phyloP scores from a whole-genome alignment of 2,888 invertebrate species.

The Deroplatys truncata region DNA sequence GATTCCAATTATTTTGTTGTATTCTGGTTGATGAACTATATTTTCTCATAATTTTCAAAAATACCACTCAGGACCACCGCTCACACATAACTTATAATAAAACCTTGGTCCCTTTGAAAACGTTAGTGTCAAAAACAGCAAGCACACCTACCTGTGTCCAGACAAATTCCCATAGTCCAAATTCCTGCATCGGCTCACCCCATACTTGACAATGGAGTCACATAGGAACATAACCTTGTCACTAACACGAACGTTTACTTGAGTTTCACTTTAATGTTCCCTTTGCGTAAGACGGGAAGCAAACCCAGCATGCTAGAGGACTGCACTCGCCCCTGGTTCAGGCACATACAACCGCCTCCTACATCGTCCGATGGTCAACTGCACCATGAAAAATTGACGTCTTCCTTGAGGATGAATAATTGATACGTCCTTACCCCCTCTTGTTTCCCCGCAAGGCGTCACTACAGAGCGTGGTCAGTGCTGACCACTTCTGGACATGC shows the following conservation, averaged over 20 bases:
- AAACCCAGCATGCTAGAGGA: neutral
- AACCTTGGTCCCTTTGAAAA: too few species aligned
- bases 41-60: too few species aligned
- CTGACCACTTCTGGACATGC: neutral
- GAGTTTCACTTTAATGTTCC: neutral
- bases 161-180: conserved; percentile 51
- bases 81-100: too few species aligned
- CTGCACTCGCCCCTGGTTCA: neutral
- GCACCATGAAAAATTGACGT: neutral
- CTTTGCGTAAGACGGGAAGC: neutral
- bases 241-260: neutral
- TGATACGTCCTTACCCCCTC: neutral
- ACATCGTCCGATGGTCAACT: neutral
- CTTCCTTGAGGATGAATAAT: neutral
- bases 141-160: conserved; percentile 47
- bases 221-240: neutral
- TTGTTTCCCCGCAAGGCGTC: neutral
- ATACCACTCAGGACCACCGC: too few species aligned
- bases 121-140: neutral
- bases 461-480: neutral
- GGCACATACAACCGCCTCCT: neutral
- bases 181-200: neutral
- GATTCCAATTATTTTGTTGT: too few species aligned
- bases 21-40: too few species aligned
- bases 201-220: neutral